These are phyloP conservation scores for Pegoplata infirma DNA, from an alignment of 2,888 invertebrate genomes.

Conservation along the genomic window DNA sequence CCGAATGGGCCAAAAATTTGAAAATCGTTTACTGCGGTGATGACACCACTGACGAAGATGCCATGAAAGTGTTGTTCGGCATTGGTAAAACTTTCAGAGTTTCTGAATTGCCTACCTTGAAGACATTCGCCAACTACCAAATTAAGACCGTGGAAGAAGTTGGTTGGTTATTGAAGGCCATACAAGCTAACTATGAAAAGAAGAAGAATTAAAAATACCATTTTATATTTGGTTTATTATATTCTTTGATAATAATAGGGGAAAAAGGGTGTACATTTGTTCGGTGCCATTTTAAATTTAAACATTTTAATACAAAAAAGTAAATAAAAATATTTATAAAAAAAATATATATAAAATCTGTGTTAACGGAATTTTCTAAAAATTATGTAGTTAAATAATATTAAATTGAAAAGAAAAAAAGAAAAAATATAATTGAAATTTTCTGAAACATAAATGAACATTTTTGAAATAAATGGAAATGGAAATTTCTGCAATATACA, in stretches of 20 bases:
- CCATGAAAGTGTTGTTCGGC: conserved; percentile 84
- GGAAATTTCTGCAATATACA: too few relatives aligned
- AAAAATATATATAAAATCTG: too few relatives aligned
- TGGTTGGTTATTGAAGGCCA: conserved; percentile 85
- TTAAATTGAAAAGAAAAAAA: too few relatives aligned
- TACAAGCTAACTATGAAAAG: conserved; percentile 78
- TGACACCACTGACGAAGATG: conserved; percentile 93
- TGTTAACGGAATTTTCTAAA: too few relatives aligned
- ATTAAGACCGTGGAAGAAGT: conserved; percentile 87
- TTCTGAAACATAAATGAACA: too few relatives aligned
- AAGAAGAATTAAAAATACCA: conserved; percentile 70
- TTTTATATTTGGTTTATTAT: conserved; percentile 23
- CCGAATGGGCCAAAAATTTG: conserved; percentile 87
- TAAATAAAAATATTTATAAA: too few relatives aligned
- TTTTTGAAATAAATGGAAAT: too few relatives aligned
- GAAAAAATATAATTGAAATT: too few relatives aligned
- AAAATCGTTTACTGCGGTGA: conserved; percentile 92
- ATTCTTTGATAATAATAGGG: conserved; percentile 29
- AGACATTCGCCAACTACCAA: conserved; percentile 85
- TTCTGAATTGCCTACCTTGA: conserved; percentile 84
- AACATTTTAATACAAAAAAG: conserved; percentile 27
- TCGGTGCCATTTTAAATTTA: conserved; percentile 24
- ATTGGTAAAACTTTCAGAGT: conserved; percentile 87
- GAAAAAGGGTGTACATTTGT: conserved; percentile 24
- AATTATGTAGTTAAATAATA: too few relatives aligned